These are phyloP conservation scores for Danio tinwini DNA, from an alignment of 2,797 vertebrate genomes.

Conservation along the genomic window DNA sequence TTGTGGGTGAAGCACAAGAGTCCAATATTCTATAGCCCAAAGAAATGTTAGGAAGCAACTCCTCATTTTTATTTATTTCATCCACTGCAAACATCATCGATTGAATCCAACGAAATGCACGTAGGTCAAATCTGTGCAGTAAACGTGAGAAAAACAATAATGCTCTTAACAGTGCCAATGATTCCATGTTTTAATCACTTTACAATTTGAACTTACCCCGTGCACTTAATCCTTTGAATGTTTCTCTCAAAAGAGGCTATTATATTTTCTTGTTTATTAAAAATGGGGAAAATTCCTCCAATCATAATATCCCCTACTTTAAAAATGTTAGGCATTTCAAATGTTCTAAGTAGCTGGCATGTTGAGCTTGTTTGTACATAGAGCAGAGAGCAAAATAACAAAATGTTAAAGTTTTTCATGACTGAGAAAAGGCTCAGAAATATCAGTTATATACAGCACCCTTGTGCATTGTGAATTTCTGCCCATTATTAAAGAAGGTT, in stretches of 20 bases:
- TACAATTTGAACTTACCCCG: conserved; percentile 67
- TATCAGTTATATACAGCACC: conserved; percentile 37
- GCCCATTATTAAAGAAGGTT: conserved; percentile 5
- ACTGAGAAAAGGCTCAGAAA: neutral
- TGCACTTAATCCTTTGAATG: conserved; percentile 67
- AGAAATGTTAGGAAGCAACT: conserved; percentile 75
- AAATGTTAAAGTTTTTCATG: conserved; percentile 38
- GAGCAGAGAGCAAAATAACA: conserved; percentile 50
- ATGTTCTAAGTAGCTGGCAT: conserved; percentile 68
- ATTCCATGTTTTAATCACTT: neutral
- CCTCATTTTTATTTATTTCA: conserved; percentile 76
- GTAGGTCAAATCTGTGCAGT: conserved; percentile 72
- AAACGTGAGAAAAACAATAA: neutral
- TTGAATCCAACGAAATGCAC: conserved; percentile 79
- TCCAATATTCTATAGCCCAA: conserved; percentile 79
- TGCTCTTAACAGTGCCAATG: neutral
- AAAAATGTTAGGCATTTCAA: conserved; percentile 71
- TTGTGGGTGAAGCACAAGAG: conserved; percentile 78
- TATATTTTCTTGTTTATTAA: conserved; percentile 72
- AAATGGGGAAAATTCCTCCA: conserved; percentile 80
- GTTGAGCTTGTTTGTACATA: conserved; percentile 55
- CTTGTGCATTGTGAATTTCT: neutral
- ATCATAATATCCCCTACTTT: conserved; percentile 76
- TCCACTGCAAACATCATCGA: conserved; percentile 80
- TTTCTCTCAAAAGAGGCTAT: conserved; percentile 63